phyloP scores from a whole-genome alignment of 2,797 vertebrate genomes.

The Phalloptychus januarius region DNA sequence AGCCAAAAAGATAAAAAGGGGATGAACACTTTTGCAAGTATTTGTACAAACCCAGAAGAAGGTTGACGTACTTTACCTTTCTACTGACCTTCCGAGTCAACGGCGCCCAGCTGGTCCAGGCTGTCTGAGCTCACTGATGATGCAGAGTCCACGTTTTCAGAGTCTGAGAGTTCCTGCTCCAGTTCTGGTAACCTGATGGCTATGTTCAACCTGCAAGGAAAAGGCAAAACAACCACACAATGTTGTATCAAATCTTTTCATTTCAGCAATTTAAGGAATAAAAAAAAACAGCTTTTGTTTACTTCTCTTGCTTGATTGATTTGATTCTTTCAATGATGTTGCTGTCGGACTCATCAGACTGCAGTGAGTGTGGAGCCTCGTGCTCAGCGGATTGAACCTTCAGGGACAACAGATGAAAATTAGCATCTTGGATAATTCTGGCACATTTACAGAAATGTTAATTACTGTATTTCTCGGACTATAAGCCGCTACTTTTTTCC shows the following conservation, averaged over 20 bases:
- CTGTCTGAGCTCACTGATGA: conserved; percentile 89
- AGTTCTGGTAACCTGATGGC: conserved; percentile 89
- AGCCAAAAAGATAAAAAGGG: background rate
- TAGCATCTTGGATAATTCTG: too few relatives aligned
- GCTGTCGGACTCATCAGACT: conserved; percentile 74
- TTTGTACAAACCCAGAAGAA: conserved; percentile 42
- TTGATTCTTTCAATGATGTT: conserved; percentile 88
- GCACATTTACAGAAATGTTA: too few relatives aligned
- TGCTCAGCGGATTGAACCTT: conserved; percentile 10
- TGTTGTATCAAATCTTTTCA: background rate
- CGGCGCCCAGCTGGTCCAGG: conserved; percentile 75
- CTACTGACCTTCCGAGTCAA: conserved; percentile 92
- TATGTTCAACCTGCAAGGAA: conserved; percentile 85
- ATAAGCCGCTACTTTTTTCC: too few relatives aligned
- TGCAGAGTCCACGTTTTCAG: conserved; percentile 88
- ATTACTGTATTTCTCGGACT: too few relatives aligned
- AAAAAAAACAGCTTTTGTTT: conserved; percentile 50
- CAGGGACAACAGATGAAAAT: too few relatives aligned
- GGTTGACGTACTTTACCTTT: conserved; percentile 80
- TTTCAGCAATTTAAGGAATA: background rate
- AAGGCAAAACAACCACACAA: background rate
- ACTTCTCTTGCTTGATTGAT: conserved; percentile 96
- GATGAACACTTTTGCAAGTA: background rate
- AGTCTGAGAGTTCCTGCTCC: conserved; percentile 90
- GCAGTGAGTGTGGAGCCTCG: background rate